A percentile compares a stretch with the other conserved stretches of the same genome.
phyloP scores from a whole-genome alignment of 1,140 invertebrate species.

The Danaus melanippus region DNA sequence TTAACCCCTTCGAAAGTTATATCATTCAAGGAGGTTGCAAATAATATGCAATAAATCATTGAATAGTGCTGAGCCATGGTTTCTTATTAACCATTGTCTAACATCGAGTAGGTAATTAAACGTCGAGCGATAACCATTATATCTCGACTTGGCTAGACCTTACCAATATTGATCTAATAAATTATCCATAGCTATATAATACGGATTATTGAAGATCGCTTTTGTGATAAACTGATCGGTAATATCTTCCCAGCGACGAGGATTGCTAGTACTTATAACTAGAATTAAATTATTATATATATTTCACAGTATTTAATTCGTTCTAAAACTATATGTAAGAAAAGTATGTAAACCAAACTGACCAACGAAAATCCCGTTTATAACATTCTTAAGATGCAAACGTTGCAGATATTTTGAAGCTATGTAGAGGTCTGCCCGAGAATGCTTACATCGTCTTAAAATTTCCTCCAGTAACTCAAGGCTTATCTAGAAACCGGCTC shows the following conservation, averaged over 20 bases:
- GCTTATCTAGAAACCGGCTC: constrained; percentile 3
- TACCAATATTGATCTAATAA: constrained; percentile 62
- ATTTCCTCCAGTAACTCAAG: constrained; percentile 10
- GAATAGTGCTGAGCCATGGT: constrained; percentile 49
- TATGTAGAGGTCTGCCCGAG: constrained; percentile 25
- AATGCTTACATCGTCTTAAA: constrained; percentile 29
- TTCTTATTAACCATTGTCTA: constrained; percentile 65
- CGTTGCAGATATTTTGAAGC: constrained; percentile 13
- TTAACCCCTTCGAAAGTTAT: constrained; percentile 26
- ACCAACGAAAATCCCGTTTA: constrained; percentile 10
- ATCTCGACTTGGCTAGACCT: constrained; percentile 42
- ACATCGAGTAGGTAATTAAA: constrained; percentile 57
- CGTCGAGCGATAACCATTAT: constrained; percentile 51
- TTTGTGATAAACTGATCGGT: constrained; percentile 32
- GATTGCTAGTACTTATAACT: too few relatives aligned
- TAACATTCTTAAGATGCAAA: constrained; percentile 9
- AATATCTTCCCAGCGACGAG: constrained; percentile 6
- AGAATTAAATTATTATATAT: too few relatives aligned
- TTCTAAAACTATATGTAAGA: too few relatives aligned
- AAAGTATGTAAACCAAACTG: constrained; percentile 1
- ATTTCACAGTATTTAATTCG: too few relatives aligned
- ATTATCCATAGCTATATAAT: constrained; percentile 45
- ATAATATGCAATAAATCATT: constrained; percentile 47
- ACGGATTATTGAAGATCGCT: constrained; percentile 43
- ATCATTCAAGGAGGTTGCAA: constrained; percentile 39